Percentiles rank a stretch among this genome's conserved stretches.
Evolutionary conservation across 37 sponge, comb jelly and placozoan genomes (phyloP).

Genomic region (Oopsacas minuta): DNA sequence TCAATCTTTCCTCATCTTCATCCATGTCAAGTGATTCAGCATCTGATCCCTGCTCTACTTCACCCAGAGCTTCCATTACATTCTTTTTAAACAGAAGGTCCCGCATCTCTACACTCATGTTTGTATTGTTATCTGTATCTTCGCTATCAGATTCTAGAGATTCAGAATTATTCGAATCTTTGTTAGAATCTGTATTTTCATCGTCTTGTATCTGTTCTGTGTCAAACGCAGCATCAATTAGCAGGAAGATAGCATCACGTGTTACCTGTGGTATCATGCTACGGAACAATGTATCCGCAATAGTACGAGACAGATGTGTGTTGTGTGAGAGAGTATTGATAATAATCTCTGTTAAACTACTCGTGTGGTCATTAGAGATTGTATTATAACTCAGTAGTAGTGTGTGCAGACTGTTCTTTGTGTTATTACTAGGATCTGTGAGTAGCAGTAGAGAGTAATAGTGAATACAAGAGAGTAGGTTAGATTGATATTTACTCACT

Average conservation of each 20-base stretch:
- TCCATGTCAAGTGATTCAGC: conserved; percentile 1
- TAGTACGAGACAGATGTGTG: neutral
- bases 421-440: neutral
- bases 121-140: neutral
- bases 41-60: neutral
- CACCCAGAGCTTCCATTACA: neutral
- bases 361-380: neutral
- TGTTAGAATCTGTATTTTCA: neutral
- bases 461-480: neutral
- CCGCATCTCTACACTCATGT: neutral
- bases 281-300: neutral
- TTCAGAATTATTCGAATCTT: neutral
- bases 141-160: neutral
- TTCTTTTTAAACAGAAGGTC: neutral
- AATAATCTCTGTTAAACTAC: neutral
- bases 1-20: conserved; percentile 3
- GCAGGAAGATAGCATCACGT: neutral
- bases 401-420: neutral
- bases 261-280: neutral
- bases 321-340: neutral
- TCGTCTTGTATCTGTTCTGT: neutral
- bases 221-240: neutral
- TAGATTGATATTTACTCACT: neutral
- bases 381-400: neutral
- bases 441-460: neutral